Conservation (phyloP, 2,888 invertebrate species). For the Archips xylosteana region DNA sequence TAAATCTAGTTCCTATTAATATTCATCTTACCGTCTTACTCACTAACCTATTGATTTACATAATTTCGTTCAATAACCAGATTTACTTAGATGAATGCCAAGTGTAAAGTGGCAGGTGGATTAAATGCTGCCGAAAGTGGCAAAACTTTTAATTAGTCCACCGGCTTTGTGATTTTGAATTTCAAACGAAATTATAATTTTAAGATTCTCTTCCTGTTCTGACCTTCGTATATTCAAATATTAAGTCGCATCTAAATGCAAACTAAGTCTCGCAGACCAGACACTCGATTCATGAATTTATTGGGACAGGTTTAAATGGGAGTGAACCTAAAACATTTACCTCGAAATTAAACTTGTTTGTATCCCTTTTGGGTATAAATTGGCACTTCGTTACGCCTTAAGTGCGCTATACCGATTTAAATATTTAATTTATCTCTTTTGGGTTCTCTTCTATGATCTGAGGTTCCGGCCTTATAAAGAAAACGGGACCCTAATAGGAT, state of each 20-base stretch:
- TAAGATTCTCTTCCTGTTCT: slow-evolving; percentile 12
- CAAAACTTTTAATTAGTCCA: slow-evolving; percentile 35
- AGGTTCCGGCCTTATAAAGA: no score
- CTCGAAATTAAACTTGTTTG: slow-evolving; percentile 19
- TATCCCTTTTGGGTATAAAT: slow-evolving; percentile 19
- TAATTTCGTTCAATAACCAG: background rate
- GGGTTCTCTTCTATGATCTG: no score
- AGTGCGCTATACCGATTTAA: slow-evolving; percentile 10
- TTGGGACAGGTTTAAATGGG: slow-evolving; percentile 3
- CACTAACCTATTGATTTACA: background rate
- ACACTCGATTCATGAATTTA: background rate
- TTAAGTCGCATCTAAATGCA: slow-evolving; percentile 28
- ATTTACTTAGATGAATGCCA: slow-evolving; percentile 3
- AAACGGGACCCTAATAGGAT: no score
- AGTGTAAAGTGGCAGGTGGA: slow-evolving; percentile 30
- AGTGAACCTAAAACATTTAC: background rate
- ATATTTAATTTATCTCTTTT: background rate
- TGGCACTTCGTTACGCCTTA: slow-evolving; percentile 22
- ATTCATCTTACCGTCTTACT: background rate
- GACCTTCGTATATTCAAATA: slow-evolving; percentile 24
- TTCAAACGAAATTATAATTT: slow-evolving; percentile 22
- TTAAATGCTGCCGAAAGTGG: slow-evolving; percentile 20
- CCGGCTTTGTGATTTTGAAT: slow-evolving; percentile 32
- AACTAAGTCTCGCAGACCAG: background rate
- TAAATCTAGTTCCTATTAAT: background rate